Evolutionary conservation across 2,113 vertebrate genomes (phyloP).

Genomic region (Nematolebias whitei): DNA sequence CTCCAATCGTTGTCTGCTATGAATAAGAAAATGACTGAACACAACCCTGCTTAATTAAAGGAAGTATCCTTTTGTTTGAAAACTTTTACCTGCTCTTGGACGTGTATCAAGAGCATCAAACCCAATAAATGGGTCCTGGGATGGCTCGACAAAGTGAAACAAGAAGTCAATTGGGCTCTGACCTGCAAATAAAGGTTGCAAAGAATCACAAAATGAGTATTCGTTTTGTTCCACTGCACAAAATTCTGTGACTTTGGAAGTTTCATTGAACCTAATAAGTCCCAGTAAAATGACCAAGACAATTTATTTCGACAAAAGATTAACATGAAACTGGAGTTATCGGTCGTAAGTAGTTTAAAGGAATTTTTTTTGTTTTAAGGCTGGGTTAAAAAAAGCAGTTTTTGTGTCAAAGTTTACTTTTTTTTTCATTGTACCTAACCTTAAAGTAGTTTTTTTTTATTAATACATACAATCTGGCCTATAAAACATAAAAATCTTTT

Average conservation of each 20-base stretch:
- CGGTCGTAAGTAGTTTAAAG: too few species aligned
- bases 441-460: background rate
- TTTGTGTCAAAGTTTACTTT: too few species aligned
- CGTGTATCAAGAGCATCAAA: slow-evolving; percentile 53
- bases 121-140: slow-evolving; percentile 29
- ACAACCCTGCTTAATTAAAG: too few species aligned
- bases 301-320: background rate
- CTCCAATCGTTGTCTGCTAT: too few species aligned
- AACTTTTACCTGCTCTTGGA: slow-evolving; percentile 52
- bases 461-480: background rate
- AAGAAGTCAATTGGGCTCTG: slow-evolving; percentile 66
- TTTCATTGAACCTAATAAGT: background rate
- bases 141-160: slow-evolving; percentile 61
- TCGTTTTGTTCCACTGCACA: too few species aligned
- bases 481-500: background rate
- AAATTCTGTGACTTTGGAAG: background rate
- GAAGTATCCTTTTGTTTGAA: too few species aligned
- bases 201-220: background rate
- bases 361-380: too few species aligned
- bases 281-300: too few species aligned
- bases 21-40: too few species aligned
- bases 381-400: too few species aligned
- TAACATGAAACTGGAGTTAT: background rate
- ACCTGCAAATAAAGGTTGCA: slow-evolving; percentile 42
- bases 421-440: background rate